Base-by-base conservation (phyloP, 2,888 invertebrate genomes). In the Thelaira solivaga region DNA sequence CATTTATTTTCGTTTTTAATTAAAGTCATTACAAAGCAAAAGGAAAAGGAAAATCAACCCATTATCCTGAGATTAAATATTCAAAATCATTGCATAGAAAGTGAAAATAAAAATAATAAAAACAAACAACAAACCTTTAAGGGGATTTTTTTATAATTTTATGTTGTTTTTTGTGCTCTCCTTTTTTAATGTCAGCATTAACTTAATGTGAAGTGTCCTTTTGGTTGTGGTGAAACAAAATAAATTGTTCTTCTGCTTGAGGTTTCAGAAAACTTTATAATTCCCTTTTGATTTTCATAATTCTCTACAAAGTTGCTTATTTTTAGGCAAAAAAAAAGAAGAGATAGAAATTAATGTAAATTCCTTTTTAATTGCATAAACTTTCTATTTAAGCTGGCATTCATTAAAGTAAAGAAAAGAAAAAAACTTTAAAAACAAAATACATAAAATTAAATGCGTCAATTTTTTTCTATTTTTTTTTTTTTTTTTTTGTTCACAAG, bases 351-450 rank as follows among this genome's bases (percentile, higher is more conserved):
- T 34, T 62, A 36, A 65, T 41, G 65, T 41, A 69, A 69, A 78
- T 65, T 74, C 69, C 22, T 10, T 74, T 78, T 78, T 74, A 78
- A 78, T 78, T 69, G 62, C 74, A 74, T 31, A 74, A 78, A 78
- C 59, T 74, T 78, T 69, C 22, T 31, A 51, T 47, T 68, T 68
- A 77, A 64, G 57, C 57, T 77, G 57, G 20, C 51, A 34, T 65
- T 78, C 78, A 75, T 74, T 78, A 65, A 78, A 74, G 71, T 53
- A 49, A 43, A 49, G 31, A 47, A 39, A 64, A 26, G 22, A 55
- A 64, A 31, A 39, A 72, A 53, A 72, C 26, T 41, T 16, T 20
- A 13, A 59, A 59, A 29, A 5, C 49, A 36, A 61, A 69, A 55
- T 29, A 18, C n/a, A n/a, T n/a, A 59, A 47, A 71, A 39, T 43